phyloP scores from a whole-genome alignment of 2,797 vertebrate species.

The Huso huso region DNA sequence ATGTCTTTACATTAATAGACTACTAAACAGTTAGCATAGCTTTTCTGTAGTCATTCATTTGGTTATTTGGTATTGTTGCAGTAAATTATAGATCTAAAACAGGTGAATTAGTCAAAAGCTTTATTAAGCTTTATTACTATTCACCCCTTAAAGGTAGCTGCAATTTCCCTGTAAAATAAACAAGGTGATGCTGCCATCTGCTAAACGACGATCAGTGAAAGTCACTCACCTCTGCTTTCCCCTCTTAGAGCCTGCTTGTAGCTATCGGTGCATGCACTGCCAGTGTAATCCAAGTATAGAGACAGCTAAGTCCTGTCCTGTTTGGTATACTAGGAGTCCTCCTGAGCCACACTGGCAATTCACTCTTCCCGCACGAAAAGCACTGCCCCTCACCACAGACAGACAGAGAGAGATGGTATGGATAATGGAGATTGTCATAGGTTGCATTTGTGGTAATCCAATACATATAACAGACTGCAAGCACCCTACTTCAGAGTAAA shows the following conservation, averaged over 20 bases:
- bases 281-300: not conserved
- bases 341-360: slow-evolving; percentile 40
- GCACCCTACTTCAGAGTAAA: slow-evolving; percentile 31
- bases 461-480: slow-evolving; percentile 20
- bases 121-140: too few relatives aligned
- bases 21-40: not conserved
- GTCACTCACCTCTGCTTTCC: slow-evolving; percentile 5
- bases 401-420: slow-evolving; percentile 37
- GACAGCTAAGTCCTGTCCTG: slow-evolving; percentile 11
- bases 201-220: not conserved
- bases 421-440: slow-evolving; percentile 53
- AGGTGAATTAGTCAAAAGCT: not conserved
- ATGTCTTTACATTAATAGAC: not conserved
- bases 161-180: too few relatives aligned
- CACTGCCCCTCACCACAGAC: slow-evolving; percentile 43
- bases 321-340: slow-evolving; percentile 25
- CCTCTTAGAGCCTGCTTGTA: slow-evolving; percentile 35
- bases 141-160: too few relatives aligned
- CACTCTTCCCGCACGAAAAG: slow-evolving; percentile 30
- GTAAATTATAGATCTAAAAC: not conserved
- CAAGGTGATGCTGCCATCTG: not conserved
- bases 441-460: slow-evolving; percentile 45
- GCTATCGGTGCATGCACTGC: slow-evolving; percentile 11
- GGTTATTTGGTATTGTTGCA: not conserved
- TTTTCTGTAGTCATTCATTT: not conserved